phyloP scores from a whole-genome alignment of 2,113 vertebrate genomes.

The Oreochromis spilurus region DNA sequence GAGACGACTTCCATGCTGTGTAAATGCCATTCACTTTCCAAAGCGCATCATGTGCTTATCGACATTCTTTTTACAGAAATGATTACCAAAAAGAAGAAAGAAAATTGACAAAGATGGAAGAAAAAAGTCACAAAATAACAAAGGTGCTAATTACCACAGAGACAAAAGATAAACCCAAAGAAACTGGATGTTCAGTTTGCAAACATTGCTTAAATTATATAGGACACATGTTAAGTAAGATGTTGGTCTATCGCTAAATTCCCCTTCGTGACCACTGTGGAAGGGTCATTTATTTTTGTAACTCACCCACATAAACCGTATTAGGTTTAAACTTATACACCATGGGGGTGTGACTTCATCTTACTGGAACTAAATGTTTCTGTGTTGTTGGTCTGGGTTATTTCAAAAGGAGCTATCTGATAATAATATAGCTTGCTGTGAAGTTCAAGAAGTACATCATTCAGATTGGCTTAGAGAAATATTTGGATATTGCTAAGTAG shows the following conservation, averaged over 20 bases:
- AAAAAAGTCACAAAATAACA: background rate
- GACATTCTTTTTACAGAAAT: background rate
- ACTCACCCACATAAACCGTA: background rate
- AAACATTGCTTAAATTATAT: background rate
- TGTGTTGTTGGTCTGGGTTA: background rate
- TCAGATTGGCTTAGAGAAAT: background rate
- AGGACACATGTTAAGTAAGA: background rate
- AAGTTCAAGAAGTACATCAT: background rate
- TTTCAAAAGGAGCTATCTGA: background rate
- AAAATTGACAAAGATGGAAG: background rate
- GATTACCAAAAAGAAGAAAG: background rate
- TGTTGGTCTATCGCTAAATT: background rate
- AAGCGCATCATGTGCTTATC: slow-evolving; percentile 10
- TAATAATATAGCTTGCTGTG: background rate
- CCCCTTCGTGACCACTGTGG: background rate
- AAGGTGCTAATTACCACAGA: background rate
- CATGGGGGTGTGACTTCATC: background rate
- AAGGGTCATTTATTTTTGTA: background rate
- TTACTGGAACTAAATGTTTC: background rate
- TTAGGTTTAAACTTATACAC: background rate
- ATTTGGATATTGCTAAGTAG: background rate
- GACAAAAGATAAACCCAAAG: background rate
- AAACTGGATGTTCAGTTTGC: background rate
- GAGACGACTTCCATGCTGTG: background rate
- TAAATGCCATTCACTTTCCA: slow-evolving; percentile 7